phyloP scores from a whole-genome alignment of 1,140 invertebrate genomes.

The Magallana angulata region DNA sequence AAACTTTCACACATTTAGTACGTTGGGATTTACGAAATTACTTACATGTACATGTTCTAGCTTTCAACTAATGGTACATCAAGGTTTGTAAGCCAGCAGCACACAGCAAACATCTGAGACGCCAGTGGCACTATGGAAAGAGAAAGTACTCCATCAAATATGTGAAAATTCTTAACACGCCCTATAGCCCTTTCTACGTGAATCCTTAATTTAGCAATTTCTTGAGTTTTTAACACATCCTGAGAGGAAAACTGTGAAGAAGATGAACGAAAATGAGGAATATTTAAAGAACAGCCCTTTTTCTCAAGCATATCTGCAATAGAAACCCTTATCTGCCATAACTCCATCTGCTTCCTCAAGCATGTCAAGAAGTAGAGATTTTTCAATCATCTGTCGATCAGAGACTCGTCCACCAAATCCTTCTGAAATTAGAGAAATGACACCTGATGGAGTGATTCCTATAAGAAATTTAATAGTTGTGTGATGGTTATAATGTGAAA shows the following conservation, averaged over 20 bases:
- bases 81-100: constrained; percentile 34
- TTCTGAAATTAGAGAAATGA: no score
- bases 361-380: constrained; percentile 55
- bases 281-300: constrained; percentile 48
- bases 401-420: no score
- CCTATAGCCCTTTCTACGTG: constrained; percentile 24
- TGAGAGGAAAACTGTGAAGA: constrained; percentile 7
- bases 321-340: constrained; percentile 67
- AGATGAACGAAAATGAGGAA: constrained; percentile 55
- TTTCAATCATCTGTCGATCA: no score
- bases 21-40: no score
- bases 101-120: constrained; percentile 5
- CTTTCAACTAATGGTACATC: neutral
- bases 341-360: constrained; percentile 60
- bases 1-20: no score
- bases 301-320: constrained; percentile 52
- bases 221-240: constrained; percentile 21
- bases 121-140: neutral
- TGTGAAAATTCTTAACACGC: neutral
- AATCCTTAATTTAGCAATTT: constrained; percentile 39
- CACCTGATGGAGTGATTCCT: constrained; percentile 58
- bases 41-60: no score
- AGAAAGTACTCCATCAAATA: neutral
- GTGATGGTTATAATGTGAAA: constrained; percentile 44
- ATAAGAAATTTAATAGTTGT: constrained; percentile 62